Evolutionary conservation across 2,888 invertebrate species (phyloP), one percentile per base, ranked within the genome.

Genomic region (Anagyrus pseudococci): DNA sequence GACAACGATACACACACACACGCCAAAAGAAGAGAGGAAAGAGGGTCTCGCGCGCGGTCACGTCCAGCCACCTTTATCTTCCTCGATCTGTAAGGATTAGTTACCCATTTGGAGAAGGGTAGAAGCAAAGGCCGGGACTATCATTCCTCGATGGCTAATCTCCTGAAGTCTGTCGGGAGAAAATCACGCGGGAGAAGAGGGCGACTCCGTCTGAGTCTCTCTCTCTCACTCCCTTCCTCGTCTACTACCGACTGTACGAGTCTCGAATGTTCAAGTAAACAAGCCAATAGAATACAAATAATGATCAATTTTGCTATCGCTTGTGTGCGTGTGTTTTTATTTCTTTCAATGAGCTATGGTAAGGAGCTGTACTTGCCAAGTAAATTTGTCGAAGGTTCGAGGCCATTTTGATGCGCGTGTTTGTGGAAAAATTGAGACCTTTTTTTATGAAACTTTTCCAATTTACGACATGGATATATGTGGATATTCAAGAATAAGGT

Each of bases 51-150:
- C 23, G 22, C 17, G 23, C 6, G 22, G 47, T 55, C 55, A 47
- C 47, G 46, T 56, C 17, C 47, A 22, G 37, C 15, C 46, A 10
- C 17, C 47, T 37, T 25, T 56, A 37, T 47, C 33, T 37, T 56
- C 26, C 23, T 23, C 26, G 46, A 56, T 48, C 37, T 56, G 47
- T 25, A 25, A 54, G 44, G 56, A 56, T 56, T 56, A 56, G 47
- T 20, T 37, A 25, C 7, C 37, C 37, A 47, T 56, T 56, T 47
- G 47, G 33, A 2, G 33, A 13, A 37, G 33, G 33, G 33, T 15
- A 2, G 8, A 37, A 44, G 29, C 22, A n/a, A 13, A 37, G 29
- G 49, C 17, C 19, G 19, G n/a, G n/a, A 4, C 8, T 40, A 41
- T 52, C 23, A n/a, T 22, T 22, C n/a, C 22, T 15, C 29, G 54